Percentiles rank a stretch among this genome's conserved stretches.
Conservation (phyloP, 2,888 invertebrate genomes). For the Stictocephala bisonia region DNA sequence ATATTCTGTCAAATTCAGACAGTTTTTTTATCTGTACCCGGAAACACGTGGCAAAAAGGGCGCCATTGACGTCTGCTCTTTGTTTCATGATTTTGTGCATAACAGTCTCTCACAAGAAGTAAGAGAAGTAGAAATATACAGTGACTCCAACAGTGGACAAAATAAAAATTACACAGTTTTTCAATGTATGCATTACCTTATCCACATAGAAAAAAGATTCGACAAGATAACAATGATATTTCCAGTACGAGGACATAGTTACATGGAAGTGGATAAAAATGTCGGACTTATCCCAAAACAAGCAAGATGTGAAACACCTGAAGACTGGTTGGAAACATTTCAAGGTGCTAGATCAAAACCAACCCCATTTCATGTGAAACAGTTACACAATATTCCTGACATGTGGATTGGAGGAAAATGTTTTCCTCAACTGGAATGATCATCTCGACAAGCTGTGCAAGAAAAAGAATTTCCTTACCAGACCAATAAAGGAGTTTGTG, state of each 20-base stretch:
- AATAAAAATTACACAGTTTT: conserved; percentile 26
- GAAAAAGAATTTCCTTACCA: conserved; percentile 22
- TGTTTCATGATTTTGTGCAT: conserved; percentile 25
- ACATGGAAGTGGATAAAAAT: conserved; percentile 32
- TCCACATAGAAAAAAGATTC: no score
- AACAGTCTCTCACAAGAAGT: conserved; percentile 6
- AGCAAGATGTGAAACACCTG: conserved; percentile 31
- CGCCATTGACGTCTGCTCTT: conserved; percentile 7
- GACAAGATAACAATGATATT: conserved; percentile 23
- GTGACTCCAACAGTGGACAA: conserved; percentile 11
- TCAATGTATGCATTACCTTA: conserved; percentile 19
- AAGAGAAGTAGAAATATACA: conserved; percentile 16
- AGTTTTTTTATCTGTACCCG: conserved; percentile 14
- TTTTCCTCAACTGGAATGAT: conserved; percentile 22
- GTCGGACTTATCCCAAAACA: conserved; percentile 35
- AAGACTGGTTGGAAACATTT: conserved; percentile 11
- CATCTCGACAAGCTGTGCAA: conserved; percentile 27
- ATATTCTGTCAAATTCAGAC: conserved; percentile 14
- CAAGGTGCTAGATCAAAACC: conserved; percentile 33
- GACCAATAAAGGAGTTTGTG: conserved; percentile 18
- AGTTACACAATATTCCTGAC: conserved; percentile 20
- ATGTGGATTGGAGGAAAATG: conserved; percentile 26
- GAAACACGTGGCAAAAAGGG: conserved; percentile 16
- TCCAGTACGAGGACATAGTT: conserved; percentile 22
- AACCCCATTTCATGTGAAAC: conserved; percentile 22